Base-by-base conservation (phyloP, 2,888 invertebrate species). In the Leucophenga maculata region DNA sequence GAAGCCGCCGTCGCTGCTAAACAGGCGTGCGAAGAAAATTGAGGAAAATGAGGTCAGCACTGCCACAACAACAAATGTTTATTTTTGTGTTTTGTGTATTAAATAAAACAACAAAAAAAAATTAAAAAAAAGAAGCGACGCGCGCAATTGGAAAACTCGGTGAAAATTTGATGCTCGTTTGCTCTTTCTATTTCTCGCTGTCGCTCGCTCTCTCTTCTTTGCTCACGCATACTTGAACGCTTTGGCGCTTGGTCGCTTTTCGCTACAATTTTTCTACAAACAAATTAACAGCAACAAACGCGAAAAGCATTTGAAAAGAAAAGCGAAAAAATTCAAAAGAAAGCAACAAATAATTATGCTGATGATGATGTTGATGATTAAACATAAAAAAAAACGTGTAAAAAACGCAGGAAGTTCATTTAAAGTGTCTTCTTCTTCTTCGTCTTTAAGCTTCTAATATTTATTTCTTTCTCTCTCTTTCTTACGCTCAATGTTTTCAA, bases 11-110 rank as follows among this genome's bases (percentile, higher is more conserved):
- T 9, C 11, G 39, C 39, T 9, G 11, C 39, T 39, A 39, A 39
- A 8, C 39, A 39, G 39, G 39, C 39, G 11, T 39, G 39, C 39
- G 18, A 52, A 52, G 54, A 54, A 54, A 54, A 18, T 22, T 54
- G 11, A 11, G 54, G 18, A 20, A 54, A 54, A 54, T 54, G 54
- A 54, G 54, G 54, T 54, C 54, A 54, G 52, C 52, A 16, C 20
- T 16, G 18, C 52, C 52, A 52, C n/a, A 52, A 39, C 11, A 39
- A 8, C 8, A 39, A 39, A 11, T 39, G 22, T 54, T 54, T 54
- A 54, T 54, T 54, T 54, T 20, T 54, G 54, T 54, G 54, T 54
- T 0, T 54, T 54, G 54, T 54, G 18, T 54, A 3, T 54, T 18
- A 13, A 20, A 22, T 18, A 18, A n/a, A n/a, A n/a, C n/a, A n/a